These are phyloP conservation scores for Meandrina meandrites DNA, from an alignment of 92 coral and sea anemone genomes.

Conservation along the genomic window DNA sequence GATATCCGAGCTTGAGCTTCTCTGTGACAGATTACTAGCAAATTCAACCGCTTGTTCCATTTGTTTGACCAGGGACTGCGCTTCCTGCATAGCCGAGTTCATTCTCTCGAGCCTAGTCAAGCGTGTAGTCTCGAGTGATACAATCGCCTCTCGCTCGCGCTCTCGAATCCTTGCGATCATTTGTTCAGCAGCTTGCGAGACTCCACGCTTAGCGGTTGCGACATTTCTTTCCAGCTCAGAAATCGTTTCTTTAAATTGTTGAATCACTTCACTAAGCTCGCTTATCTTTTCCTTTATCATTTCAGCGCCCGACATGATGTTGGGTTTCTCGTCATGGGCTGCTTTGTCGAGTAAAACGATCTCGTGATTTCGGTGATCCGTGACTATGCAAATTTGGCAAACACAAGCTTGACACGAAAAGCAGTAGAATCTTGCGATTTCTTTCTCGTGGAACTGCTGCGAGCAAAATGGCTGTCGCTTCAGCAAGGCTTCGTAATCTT, in stretches of 20 bases:
- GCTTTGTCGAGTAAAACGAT: neutral
- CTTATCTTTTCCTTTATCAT: neutral
- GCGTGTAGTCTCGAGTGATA: neutral
- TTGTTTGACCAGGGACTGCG: neutral
- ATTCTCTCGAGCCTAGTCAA: neutral
- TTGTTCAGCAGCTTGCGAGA: neutral
- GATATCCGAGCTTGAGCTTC: neutral
- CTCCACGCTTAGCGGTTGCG: neutral
- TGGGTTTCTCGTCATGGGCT: neutral
- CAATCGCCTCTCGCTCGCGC: neutral
- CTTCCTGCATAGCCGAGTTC: neutral
- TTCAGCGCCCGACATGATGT: neutral
- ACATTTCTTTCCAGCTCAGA: neutral
- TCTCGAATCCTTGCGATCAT: neutral
- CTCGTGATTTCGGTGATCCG: neutral
- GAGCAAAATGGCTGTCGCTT: neutral
- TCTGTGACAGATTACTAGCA: neutral
- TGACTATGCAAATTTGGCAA: neutral
- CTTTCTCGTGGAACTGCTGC: neutral
- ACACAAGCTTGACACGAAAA: neutral
- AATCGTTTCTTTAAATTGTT: neutral
- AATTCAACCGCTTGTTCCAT: neutral
- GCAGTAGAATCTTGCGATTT: neutral
- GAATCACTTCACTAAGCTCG: neutral
- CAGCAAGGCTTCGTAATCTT: neutral